Percentiles rank a stretch among this genome's conserved stretches.
Conservation (phyloP, 2,888 invertebrate genomes). For the Calameuta pallipes region DNA sequence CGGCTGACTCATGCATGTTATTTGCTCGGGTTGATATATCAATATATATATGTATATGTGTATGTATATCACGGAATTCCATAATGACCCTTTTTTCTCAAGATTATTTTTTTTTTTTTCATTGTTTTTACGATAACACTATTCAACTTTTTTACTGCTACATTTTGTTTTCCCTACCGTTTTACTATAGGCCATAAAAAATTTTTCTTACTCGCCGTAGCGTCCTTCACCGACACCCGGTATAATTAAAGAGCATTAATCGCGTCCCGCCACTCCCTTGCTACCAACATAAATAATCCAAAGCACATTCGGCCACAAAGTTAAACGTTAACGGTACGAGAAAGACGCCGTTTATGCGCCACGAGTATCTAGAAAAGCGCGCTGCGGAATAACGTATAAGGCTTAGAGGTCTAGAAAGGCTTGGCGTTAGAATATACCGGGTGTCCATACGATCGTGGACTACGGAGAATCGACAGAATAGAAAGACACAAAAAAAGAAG, state of each 20-base stretch:
- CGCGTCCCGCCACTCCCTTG: neutral
- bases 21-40: neutral
- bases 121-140: neutral
- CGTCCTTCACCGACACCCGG: neutral
- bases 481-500: neutral
- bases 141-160: neutral
- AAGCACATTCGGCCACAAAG: slow-evolving; percentile 20
- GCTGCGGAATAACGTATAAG: slow-evolving; percentile 47
- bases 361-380: slow-evolving; percentile 41
- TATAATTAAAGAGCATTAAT: slow-evolving; percentile 1
- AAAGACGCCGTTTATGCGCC: slow-evolving; percentile 32
- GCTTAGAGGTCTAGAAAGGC: slow-evolving; percentile 15
- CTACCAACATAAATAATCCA: slow-evolving; percentile 8
- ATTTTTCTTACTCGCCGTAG: neutral
- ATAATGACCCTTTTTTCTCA: neutral
- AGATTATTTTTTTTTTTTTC: neutral
- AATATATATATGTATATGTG: too few species aligned
- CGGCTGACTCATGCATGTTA: neutral
- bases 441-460: neutral
- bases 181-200: neutral
- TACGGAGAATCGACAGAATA: neutral
- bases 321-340: slow-evolving; percentile 27
- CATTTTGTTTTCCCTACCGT: neutral
- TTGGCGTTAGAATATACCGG: neutral
- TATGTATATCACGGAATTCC: too few species aligned